Conservation (phyloP, 2,113 vertebrate genomes). For the Formicarius rufipectus region DNA sequence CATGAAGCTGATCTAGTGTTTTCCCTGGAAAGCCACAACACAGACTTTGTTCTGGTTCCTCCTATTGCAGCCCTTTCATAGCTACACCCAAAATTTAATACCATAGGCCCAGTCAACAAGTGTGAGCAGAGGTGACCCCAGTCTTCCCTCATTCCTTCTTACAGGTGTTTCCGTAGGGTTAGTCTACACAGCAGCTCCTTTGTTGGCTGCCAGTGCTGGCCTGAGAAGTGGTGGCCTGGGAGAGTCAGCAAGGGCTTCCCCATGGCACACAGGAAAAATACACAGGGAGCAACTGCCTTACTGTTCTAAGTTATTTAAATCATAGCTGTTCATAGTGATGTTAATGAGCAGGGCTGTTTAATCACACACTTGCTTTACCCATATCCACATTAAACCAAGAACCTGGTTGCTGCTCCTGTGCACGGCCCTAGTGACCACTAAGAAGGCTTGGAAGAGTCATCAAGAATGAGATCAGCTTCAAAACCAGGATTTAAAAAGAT, state of each 20-base stretch:
- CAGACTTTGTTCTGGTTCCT: neutral
- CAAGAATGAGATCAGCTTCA: neutral
- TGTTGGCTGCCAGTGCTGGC: neutral
- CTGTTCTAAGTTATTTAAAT: neutral
- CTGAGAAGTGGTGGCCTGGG: neutral
- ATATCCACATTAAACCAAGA: neutral
- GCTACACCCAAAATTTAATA: neutral
- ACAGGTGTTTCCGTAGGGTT: neutral
- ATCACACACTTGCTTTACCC: neutral
- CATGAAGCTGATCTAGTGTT: neutral
- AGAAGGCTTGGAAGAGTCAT: neutral
- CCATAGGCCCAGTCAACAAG: accelerated
- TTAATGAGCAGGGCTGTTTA: neutral
- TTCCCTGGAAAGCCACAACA: neutral
- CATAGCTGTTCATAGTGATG: neutral
- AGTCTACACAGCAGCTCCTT: neutral
- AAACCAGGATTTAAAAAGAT: neutral
- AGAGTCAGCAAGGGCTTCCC: neutral
- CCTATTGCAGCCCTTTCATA: neutral
- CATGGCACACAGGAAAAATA: neutral
- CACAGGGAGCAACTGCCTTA: neutral
- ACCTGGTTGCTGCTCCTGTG: neutral
- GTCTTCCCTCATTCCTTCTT: neutral
- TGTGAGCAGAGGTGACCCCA: neutral
- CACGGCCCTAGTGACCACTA: neutral